Evolutionary conservation across 2,113 vertebrate genomes (phyloP).

Genomic region (Silurus asotus): DNA sequence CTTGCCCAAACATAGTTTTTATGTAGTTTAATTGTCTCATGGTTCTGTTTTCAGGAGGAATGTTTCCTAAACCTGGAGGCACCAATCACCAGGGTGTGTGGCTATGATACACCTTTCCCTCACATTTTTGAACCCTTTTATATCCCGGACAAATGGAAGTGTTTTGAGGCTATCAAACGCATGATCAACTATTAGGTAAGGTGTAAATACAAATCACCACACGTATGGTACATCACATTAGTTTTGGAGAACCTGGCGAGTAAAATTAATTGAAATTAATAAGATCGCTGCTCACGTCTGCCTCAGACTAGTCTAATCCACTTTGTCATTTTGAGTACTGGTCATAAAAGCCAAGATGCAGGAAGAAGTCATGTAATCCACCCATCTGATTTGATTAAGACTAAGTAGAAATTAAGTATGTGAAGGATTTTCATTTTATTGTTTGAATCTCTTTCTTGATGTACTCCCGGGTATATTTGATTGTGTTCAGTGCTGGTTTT

Average conservation of each 20-base stretch:
- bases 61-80: constrained; percentile 97
- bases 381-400: neutral
- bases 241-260: neutral
- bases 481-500: neutral
- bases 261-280: neutral
- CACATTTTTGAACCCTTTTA: constrained; percentile 98
- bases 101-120: constrained; percentile 97
- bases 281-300: neutral
- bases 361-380: neutral
- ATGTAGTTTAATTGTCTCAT: neutral
- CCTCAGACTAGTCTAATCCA: constrained; percentile 35
- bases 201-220: neutral
- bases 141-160: constrained; percentile 99
- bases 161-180: constrained; percentile 89
- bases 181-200: constrained; percentile 93
- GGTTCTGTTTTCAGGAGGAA: constrained; percentile 81
- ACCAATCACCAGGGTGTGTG: constrained; percentile 92
- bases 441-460: neutral
- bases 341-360: constrained; percentile 1
- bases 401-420: neutral
- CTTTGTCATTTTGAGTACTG: constrained; percentile 37
- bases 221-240: neutral
- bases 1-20: neutral
- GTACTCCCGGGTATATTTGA: neutral
- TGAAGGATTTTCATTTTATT: constrained; percentile 2